Evolutionary conservation across 2,888 invertebrate species (phyloP).

Genomic region (Euplagia quadripunctaria): DNA sequence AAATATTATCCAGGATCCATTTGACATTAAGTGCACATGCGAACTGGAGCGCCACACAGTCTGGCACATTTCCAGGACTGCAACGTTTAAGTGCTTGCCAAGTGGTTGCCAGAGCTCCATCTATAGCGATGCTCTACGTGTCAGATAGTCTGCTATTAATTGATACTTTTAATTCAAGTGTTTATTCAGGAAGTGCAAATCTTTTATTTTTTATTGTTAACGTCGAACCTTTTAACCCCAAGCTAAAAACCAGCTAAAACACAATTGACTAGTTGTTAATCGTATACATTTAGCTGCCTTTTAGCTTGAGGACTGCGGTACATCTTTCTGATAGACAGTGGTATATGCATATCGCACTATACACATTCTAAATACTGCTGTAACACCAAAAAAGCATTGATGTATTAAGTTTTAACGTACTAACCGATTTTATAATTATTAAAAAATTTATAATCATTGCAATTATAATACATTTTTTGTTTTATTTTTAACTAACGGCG

Average conservation of each 20-base stretch:
- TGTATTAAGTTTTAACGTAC: no score
- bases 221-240: neutral
- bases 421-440: no score
- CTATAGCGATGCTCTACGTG: conserved; percentile 6
- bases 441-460: no score
- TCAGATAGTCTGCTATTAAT: neutral
- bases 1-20: conserved; percentile 18
- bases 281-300: no score
- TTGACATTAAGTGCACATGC: conserved; percentile 32
- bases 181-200: no score
- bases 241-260: neutral
- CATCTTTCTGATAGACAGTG: neutral
- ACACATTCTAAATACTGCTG: no score
- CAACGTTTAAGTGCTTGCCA: conserved; percentile 35
- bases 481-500: no score
- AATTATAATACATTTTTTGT: no score
- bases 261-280: neutral
- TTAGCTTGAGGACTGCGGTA: neutral
- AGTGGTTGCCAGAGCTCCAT: conserved; percentile 7
- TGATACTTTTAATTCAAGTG: neutral
- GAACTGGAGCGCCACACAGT: conserved; percentile 50
- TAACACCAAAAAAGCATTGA: no score
- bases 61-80: conserved; percentile 57
- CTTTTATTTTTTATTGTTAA: no score
- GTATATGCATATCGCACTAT: neutral